Evolutionary conservation across 2,888 invertebrate genomes (phyloP).

Genomic region (Abrostola triplasia): DNA sequence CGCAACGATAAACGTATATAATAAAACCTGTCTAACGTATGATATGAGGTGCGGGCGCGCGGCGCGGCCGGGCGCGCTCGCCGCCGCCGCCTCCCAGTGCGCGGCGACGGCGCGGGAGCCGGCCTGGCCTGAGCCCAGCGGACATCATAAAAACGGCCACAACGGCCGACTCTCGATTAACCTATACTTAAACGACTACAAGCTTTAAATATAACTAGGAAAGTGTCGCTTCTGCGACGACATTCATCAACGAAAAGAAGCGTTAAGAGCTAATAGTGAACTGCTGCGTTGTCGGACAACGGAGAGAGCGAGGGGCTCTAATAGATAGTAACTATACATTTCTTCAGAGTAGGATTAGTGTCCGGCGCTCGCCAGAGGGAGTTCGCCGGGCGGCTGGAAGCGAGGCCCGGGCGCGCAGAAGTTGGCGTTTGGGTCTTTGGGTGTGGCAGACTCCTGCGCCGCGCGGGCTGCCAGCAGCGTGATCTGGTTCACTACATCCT

Average conservation of each 20-base stretch:
- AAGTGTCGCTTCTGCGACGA: conserved; percentile 80
- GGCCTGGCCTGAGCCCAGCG: conserved; percentile 58
- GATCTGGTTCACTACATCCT: conserved; percentile 94
- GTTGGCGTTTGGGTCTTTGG: conserved; percentile 89
- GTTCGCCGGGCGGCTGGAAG: conserved; percentile 88
- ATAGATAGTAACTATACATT: conserved; percentile 88
- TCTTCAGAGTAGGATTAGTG: conserved; percentile 85
- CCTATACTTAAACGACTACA: conserved; percentile 86
- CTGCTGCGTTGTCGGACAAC: conserved; percentile 89
- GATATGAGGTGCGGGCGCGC: conserved; percentile 84
- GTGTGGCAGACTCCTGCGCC: conserved; percentile 89
- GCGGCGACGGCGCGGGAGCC: conserved; percentile 82
- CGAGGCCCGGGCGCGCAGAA: conserved; percentile 89
- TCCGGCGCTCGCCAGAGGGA: conserved; percentile 89
- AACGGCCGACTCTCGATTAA: conserved; percentile 78
- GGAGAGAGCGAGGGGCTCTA: conserved; percentile 85
- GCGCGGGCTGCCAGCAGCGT: conserved; percentile 93
- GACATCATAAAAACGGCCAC: conserved; percentile 64
- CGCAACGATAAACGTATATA: conserved; percentile 87
- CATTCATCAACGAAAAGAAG: conserved; percentile 87
- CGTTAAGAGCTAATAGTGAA: conserved; percentile 88
- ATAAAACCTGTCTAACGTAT: conserved; percentile 88
- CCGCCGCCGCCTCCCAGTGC: conserved; percentile 86
- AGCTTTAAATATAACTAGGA: conserved; percentile 88
- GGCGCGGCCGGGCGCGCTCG: conserved; percentile 77